Evolutionary conservation across 1,140 invertebrate species (phyloP), one percentile per base, ranked within the genome.

Genomic region (Megalopta genalis): DNA sequence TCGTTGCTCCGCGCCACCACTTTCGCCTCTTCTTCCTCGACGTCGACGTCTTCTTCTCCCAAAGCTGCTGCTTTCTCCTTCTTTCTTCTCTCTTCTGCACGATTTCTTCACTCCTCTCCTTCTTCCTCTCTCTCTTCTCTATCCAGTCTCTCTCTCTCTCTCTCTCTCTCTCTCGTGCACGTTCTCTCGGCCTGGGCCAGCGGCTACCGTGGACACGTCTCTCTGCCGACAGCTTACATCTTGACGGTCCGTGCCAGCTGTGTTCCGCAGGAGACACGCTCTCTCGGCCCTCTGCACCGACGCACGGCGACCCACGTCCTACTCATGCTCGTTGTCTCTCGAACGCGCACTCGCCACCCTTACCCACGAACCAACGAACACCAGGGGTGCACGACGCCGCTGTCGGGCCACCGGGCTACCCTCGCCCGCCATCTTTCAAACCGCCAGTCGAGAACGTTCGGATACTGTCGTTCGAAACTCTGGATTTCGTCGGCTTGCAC

Each of bases 171-270:
- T 49, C 52, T 66, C 49, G 8, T 21, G 57, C 8, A 0, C 73
- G 18, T 66, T 69, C 77, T 64, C 60, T 75, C 57, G 46, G 25
- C 63, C 83, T 80, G 62, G 71, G 70, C 70, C 80, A 84, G 46
- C 64, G 78, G 71, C 66, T 78, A 82, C 70, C 82, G 69, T 70
- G 64, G 70, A 32, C 52, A 49, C 60, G 39, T 74, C 62, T 72
- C 57, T 72, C 32, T 32, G 60, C 69, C 64, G 46, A 77, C 74
- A 49, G 69, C 66, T 86, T 80, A 86, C 84, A 86, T 86, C 83
- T 86, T 85, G 84, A 82, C 83, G 57, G 60, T 72, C 64, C 62
- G 25, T 60, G 52, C 69, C 83, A 85, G 70, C 79, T 85, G 66
- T 74, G 46, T 64, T 78, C 70, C 73, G 74, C 62, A 84, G 54